Conservation (phyloP, 2,888 invertebrate genomes). For the Phorcus lineatus region DNA sequence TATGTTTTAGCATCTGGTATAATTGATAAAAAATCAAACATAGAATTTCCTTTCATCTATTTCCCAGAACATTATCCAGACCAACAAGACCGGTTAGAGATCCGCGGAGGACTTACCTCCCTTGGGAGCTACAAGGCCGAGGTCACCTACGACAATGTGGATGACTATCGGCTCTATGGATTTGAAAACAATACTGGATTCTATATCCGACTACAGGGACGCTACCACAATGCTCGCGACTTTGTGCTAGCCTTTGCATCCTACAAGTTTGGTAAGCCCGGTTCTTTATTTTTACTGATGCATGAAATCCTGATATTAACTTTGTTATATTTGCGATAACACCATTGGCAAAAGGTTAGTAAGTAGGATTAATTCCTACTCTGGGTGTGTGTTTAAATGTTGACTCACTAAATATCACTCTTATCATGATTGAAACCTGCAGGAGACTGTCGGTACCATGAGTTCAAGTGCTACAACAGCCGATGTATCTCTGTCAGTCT, state of each 20-base stretch:
- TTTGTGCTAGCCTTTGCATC: conserved; percentile 48
- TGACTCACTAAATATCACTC: no score
- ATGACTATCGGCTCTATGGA: conserved; percentile 8
- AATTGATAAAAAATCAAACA: no score
- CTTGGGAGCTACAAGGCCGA: conserved; percentile 29
- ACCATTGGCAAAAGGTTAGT: no score
- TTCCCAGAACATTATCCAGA: neutral
- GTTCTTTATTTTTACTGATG: neutral
- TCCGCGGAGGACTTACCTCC: conserved; percentile 48
- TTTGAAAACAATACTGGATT: conserved; percentile 40
- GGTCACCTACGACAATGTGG: conserved; percentile 27
- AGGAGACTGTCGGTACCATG: conserved; percentile 11
- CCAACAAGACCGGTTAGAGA: conserved; percentile 30
- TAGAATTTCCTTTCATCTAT: no score
- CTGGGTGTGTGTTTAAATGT: no score
- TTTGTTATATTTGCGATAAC: no score
- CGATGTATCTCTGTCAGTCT: conserved; percentile 49
- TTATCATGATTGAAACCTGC: neutral
- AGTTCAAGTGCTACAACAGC: conserved; percentile 49
- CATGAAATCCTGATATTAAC: neutral
- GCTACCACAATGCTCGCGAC: conserved; percentile 33
- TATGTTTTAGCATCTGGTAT: no score
- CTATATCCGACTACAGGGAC: conserved; percentile 48
- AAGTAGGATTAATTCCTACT: no score
- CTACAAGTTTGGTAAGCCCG: conserved; percentile 29